Evolutionary conservation across 2,113 vertebrate species (phyloP), one percentile per base, ranked within the genome.

Genomic region (Pedetes capensis): DNA sequence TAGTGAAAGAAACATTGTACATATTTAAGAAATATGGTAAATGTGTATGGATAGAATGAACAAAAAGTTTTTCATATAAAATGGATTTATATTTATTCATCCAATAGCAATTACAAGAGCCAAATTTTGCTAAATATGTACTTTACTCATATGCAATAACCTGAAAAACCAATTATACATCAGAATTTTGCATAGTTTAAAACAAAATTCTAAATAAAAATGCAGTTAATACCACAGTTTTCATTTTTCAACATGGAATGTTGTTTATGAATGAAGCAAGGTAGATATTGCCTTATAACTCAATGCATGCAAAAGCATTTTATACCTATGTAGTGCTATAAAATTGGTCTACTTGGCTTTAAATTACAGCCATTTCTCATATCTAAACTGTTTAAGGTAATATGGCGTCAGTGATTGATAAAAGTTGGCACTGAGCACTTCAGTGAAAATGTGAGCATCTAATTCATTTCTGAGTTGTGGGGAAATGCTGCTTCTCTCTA

Each of bases 161-260:
- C 59, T 88, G 51, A 94, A 92, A 96, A 90, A 57, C 22, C 63
- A 95, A 61, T 86, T 85, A 91, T 1, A 57, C 49, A 78, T 85
- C 55, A 92, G 57, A 91, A 82, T 66, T 95, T 88, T 79, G n/a
- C 39, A 82, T 76, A 42, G 42, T 51, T 95, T 96, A 93, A 95
- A 82, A 91, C 22, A 96, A 95, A 96, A 93, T 81, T 94, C n/a
- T 93, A 96, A 96, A 90, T 93, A 93, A 93, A 96, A 96, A 95
- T 82, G 16, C 22, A 95, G 55, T 64, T 87, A 95, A 63, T 92
- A 85, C 14, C 63, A 92, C 10, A 78, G 76, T 86, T 93, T 96
- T 96, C 85, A 90, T 57, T 95, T 94, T 69, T 87, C 75, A 95
- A 80, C 55, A 69, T 37, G 42, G 88, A 72, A 85, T 89, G n/a